Evolutionary conservation across 37 sponge, comb jelly and placozoan genomes (phyloP), one percentile per base, ranked within the genome.

Genomic region (Halisarca cf. caerulea): DNA sequence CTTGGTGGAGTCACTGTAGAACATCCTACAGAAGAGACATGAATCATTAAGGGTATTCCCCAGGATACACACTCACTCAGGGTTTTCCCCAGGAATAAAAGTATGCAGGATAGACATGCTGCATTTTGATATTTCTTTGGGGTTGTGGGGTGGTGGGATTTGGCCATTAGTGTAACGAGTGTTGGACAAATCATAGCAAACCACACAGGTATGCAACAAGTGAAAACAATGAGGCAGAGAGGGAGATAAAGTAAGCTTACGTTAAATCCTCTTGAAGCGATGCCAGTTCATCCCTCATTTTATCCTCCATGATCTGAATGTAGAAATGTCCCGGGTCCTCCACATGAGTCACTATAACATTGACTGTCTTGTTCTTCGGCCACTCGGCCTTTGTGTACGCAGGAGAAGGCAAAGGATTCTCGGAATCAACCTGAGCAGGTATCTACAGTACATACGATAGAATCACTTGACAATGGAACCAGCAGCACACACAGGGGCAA

Each of bases 131-230:
- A n/a, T n/a, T n/a, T n/a, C n/a, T n/a, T 2, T 9, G 60, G 60
- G 60, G 60, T 54, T 54, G 17, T 59, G 2, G 7, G 25, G 60
- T 79, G 84, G 0, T 66, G 42, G 42, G 82, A 25, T 54, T 69
- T 40, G 33, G 88, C 82, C 40, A 79, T 79, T 2, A 88, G 34
- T 20, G 88, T 39, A 54, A 79, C 78, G 18, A 88, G 58, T 36
- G 79, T 84, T 68, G 0, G 25, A 58, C 0, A 53, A 58, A 25
- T n/a, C n/a, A n/a, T n/a, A n/a, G 68, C 9, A 60, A 5, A 3
- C 18, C 5, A 15, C 28, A 6, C 44, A 37, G 9, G 42, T 18
- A 66, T 24, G 23, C 70, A 15, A 66, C n/a, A n/a, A n/a, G n/a
- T n/a, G 51, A 37, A 47, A 35, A 23, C 14, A 45, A 14, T n/a